Evolutionary conservation across 2,888 invertebrate species (phyloP).

Genomic region (Trisateles emortualis): DNA sequence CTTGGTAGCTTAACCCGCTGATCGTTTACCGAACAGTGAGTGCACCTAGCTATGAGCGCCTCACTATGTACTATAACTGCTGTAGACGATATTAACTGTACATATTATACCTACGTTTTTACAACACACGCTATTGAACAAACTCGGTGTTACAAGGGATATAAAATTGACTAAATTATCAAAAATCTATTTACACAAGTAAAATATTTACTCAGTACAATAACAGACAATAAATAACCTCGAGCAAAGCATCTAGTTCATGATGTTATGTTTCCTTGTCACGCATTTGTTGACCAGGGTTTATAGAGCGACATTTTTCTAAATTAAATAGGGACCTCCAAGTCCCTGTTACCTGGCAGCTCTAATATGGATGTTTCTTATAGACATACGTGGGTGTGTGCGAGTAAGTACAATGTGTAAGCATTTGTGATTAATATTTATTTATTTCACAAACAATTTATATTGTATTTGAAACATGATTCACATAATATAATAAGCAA

Average conservation of each 20-base stretch:
- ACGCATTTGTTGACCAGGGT: slow-evolving; percentile 4
- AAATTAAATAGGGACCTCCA: slow-evolving; percentile 2
- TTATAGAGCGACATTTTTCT: slow-evolving; percentile 3
- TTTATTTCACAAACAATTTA: background rate
- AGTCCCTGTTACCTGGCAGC: slow-evolving; percentile 2
- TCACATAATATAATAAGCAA: too few relatives aligned
- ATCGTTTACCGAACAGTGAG: too few relatives aligned
- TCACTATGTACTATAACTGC: too few relatives aligned
- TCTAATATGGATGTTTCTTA: background rate
- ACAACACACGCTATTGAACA: too few relatives aligned
- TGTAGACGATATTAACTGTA: too few relatives aligned
- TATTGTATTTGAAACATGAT: too few relatives aligned
- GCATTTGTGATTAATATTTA: slow-evolving; percentile 21
- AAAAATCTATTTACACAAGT: background rate
- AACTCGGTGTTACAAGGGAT: too few relatives aligned
- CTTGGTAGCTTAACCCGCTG: too few relatives aligned
- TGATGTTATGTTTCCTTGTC: slow-evolving; percentile 1
- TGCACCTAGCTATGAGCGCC: too few relatives aligned
- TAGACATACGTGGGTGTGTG: background rate
- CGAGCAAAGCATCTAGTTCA: background rate
- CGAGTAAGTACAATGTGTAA: background rate
- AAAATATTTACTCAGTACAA: background rate
- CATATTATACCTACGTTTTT: too few relatives aligned
- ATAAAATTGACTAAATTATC: too few relatives aligned
- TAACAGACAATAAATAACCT: background rate